Evolutionary conservation across 2,888 invertebrate species (phyloP).

Genomic region (Monochamus alternatus): DNA sequence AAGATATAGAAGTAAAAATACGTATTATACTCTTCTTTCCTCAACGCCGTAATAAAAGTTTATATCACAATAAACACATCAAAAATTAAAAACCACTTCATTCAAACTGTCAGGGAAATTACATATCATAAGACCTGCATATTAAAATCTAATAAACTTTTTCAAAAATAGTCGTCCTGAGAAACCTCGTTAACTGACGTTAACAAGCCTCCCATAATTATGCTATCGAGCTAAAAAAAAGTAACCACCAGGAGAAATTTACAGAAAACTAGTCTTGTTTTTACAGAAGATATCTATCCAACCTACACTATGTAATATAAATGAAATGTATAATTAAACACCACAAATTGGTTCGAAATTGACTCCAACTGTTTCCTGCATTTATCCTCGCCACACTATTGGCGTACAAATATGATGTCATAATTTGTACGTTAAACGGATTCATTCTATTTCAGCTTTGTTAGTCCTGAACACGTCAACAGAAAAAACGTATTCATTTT

Average conservation of each 20-base stretch:
- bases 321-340: conserved; percentile 23
- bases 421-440: too few relatives aligned
- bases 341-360: conserved; percentile 23
- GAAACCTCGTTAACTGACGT: conserved; percentile 33
- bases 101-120: conserved; percentile 34
- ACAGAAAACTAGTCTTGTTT: conserved; percentile 28
- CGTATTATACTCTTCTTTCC: not conserved
- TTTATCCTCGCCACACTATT: not conserved
- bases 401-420: not conserved
- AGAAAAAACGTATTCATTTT: too few relatives aligned
- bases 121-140: conserved; percentile 32
- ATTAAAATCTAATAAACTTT: conserved; percentile 36
- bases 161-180: conserved; percentile 25
- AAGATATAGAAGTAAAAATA: not conserved
- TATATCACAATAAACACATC: conserved; percentile 23
- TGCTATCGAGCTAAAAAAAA: conserved; percentile 21
- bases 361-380: conserved; percentile 26
- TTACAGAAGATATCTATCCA: conserved; percentile 17
- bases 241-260: conserved; percentile 28
- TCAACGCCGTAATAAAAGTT: conserved; percentile 8
- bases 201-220: conserved; percentile 35
- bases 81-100: conserved; percentile 30
- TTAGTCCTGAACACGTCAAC: too few relatives aligned
- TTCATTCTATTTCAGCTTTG: too few relatives aligned
- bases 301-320: conserved; percentile 17